Percentiles rank a stretch among this genome's conserved stretches.
Conservation (phyloP, 2,113 vertebrate genomes). For the Tachysurus fulvidraco region DNA sequence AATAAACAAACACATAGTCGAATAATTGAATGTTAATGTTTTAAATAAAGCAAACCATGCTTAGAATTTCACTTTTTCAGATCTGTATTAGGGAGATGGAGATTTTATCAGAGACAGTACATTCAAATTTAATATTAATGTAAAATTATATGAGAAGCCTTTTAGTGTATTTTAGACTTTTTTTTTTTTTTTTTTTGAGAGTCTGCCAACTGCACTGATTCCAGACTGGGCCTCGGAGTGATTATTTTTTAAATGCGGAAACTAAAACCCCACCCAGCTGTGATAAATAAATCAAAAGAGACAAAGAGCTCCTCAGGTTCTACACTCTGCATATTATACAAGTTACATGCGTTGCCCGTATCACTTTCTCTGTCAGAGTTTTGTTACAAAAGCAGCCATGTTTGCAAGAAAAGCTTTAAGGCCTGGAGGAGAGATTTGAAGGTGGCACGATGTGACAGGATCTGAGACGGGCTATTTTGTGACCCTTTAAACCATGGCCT, state of each 20-base stretch:
- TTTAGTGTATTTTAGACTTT: background rate
- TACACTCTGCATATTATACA: background rate
- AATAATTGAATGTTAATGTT: background rate
- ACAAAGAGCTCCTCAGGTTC: slow-evolving; percentile 22
- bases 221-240: background rate
- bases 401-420: slow-evolving; percentile 20
- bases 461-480: slow-evolving; percentile 34
- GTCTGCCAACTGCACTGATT: slow-evolving; percentile 14
- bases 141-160: background rate
- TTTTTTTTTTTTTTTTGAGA: background rate
- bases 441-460: slow-evolving; percentile 48
- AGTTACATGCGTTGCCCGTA: slow-evolving; percentile 27
- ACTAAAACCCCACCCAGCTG: slow-evolving; percentile 21
- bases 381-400: slow-evolving; percentile 23
- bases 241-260: slow-evolving; percentile 15
- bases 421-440: slow-evolving; percentile 46
- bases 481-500: slow-evolving; percentile 52
- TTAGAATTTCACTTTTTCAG: background rate
- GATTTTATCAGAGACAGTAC: background rate
- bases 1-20: background rate
- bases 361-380: slow-evolving; percentile 30
- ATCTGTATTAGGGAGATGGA: background rate
- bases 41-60: background rate
- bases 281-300: slow-evolving; percentile 5
- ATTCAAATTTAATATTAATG: slow-evolving; percentile 1